A percentile compares a stretch with the other conserved stretches of the same genome.
Evolutionary conservation across 2,113 vertebrate species (phyloP).

Genomic region (Caranx ignobilis): DNA sequence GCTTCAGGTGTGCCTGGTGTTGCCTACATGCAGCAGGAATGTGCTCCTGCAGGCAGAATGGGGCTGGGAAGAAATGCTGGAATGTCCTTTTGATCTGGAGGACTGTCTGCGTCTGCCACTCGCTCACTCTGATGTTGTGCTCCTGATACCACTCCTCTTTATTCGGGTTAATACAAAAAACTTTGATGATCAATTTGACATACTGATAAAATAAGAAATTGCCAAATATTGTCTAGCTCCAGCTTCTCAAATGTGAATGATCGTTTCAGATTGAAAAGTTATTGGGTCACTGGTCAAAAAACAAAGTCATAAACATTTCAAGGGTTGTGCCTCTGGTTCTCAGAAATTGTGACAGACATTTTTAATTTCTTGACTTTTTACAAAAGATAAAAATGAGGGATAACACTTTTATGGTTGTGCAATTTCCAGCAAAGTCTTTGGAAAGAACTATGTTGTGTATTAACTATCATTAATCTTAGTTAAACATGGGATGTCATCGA

Average conservation of each 20-base stretch:
- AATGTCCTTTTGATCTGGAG: constrained; percentile 43
- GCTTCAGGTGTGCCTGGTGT: constrained; percentile 68
- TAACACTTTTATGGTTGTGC: background rate
- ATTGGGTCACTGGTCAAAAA: background rate
- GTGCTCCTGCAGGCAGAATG: constrained; percentile 53
- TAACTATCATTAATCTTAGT: too few relatives aligned
- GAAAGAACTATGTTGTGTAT: too few relatives aligned
- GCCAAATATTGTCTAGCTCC: background rate
- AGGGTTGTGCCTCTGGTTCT: background rate
- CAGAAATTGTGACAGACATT: background rate
- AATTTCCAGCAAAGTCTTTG: background rate
- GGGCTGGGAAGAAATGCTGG: constrained; percentile 14
- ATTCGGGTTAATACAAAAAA: background rate
- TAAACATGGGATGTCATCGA: too few relatives aligned
- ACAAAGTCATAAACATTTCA: background rate
- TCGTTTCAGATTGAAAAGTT: background rate
- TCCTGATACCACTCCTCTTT: background rate
- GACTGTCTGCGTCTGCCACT: constrained; percentile 6
- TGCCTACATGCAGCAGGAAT: constrained; percentile 60
- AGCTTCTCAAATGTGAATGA: background rate
- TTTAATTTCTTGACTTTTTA: background rate
- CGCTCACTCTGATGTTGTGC: background rate
- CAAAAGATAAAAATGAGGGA: background rate
- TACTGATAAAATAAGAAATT: background rate
- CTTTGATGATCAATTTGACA: background rate